Percentiles rank a stretch among this genome's conserved stretches.
These are phyloP conservation scores for Orientallactaga bullata DNA, from an alignment of 2,113 vertebrate genomes.

Conservation along the genomic window DNA sequence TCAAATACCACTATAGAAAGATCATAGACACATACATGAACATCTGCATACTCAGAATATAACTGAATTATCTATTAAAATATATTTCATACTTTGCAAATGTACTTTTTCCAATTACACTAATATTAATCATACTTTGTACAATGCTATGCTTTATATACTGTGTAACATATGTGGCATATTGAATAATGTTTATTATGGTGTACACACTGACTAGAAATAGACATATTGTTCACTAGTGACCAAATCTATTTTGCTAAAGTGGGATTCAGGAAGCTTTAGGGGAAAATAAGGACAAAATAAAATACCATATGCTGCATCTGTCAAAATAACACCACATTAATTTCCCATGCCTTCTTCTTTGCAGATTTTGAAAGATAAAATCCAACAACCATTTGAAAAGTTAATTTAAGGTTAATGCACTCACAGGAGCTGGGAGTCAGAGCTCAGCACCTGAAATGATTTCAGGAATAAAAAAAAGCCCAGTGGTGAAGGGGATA, in stretches of 20 bases:
- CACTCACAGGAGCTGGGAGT: fast-evolving
- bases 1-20: not conserved
- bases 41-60: not conserved
- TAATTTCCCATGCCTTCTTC: not conserved
- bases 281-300: not conserved
- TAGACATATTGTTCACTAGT: not conserved
- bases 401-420: not conserved
- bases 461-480: fast-evolving
- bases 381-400: not conserved
- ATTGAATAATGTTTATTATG: not conserved
- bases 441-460: not conserved
- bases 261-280: not conserved
- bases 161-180: not conserved
- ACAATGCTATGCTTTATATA: not conserved
- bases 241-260: not conserved
- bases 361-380: not conserved
- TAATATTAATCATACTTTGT: not conserved
- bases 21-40: no score
- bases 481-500: no score
- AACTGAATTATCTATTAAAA: not conserved
- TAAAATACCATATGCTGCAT: not conserved
- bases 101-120: not conserved
- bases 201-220: not conserved
- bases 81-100: not conserved
- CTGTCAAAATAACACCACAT: not conserved